Evolutionary conservation across 2,888 invertebrate genomes (phyloP), one percentile per base, ranked within the genome.

Genomic region (Microplitis deprimator): DNA sequence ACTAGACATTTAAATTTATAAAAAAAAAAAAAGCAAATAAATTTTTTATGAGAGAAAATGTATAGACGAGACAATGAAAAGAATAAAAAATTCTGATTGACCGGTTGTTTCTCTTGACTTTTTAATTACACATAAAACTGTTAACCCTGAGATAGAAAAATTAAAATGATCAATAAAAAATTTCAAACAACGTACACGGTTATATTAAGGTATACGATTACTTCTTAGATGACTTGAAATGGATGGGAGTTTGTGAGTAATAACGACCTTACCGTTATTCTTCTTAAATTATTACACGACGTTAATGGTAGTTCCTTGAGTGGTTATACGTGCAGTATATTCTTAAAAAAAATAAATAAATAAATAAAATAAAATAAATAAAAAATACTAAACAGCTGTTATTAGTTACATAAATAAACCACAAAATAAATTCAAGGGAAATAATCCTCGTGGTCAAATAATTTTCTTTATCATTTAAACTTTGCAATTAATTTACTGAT

Each of bases 211-310:
- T 68, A 38, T 68, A 68, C 39, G 13, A 68, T n/a, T 68, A 39
- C 16, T 39, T 68, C 39, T 16, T 68, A 61, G 20, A 71, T 61
- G 38, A n/a, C 29, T 20, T 38, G 20, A 59, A 71, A 50, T 71
- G 71, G 60, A 71, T 71, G 61, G 38, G 60, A 71, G 61, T 61
- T 71, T 71, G 71, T 38, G 61, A 71, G 61, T 71, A 71, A 71
- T 71, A 71, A 61, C 50, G 17, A 59, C 6, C n/a, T 20, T 50
- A 71, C 38, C 60, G 59, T 70, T 70, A 39, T 70, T 20, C 71
- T 71, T 71, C 71, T 71, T 71, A 71, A 59, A 71, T 71, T 60
- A 71, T 71, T 71, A 60, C 60, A 60, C 20, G 60, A 71, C 60
- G 50, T 59, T 60, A 60, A 71, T 71, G 60, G n/a, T 17, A 71